phyloP scores from a whole-genome alignment of 2,113 vertebrate species.

The Rhipidura dahli region DNA sequence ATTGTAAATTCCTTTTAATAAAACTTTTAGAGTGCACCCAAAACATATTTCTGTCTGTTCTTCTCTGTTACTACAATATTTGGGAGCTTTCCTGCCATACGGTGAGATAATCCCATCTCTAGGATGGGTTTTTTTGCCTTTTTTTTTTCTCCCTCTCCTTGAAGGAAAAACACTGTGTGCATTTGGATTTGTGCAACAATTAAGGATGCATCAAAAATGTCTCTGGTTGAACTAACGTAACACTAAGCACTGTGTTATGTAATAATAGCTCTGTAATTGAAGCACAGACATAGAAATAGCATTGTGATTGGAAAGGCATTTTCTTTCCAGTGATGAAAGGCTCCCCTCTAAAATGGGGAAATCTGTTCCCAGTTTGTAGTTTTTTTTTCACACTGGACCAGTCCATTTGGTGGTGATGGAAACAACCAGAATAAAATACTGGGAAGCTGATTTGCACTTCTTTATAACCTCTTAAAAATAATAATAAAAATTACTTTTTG shows the following conservation, averaged over 20 bases:
- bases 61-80: background rate
- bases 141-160: background rate
- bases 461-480: background rate
- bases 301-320: background rate
- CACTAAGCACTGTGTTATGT: background rate
- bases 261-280: background rate
- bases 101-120: background rate
- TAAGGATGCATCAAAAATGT: background rate
- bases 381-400: background rate
- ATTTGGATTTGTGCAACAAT: background rate
- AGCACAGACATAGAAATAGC: background rate
- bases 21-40: background rate
- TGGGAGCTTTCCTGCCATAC: background rate
- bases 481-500: background rate
- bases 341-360: background rate
- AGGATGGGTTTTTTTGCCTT: rapidly evolving
- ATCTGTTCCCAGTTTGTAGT: background rate
- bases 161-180: background rate
- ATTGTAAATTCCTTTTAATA: background rate
- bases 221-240: background rate
- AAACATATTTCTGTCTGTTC: background rate
- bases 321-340: background rate
- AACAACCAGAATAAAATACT: background rate
- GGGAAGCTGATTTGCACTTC: background rate
- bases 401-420: background rate